Base-by-base conservation (phyloP, 2,797 vertebrate genomes). In the Syngnathus rostellatus region DNA sequence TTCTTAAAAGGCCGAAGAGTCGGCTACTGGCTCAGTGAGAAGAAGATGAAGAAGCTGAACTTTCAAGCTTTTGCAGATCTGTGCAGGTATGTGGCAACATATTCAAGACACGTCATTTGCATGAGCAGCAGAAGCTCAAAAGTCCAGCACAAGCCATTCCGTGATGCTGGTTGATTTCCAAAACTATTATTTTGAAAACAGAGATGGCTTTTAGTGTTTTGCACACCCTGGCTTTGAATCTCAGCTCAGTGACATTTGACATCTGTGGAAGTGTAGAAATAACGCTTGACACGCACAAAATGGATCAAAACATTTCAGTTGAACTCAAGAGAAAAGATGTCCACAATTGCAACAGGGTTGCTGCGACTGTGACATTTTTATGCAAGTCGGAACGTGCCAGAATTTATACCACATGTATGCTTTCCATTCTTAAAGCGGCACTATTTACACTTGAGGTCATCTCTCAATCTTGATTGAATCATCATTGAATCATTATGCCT, bases 11-110 rank as follows among this genome's bases (percentile, higher is more conserved):
- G 96, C 81, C 94, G 94, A 81, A 87, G 94, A 78, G 94, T 98
- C 71, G 96, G 95, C 73, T 98, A 97, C 88, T 98, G 96, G 96
- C 93, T 98, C 89, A 98, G 95, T 73, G 96, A 98, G 83, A 98
- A 98, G 91, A 98, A 98, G 84, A 94, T 95, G 89, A 97, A 96
- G 89, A 98, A 98, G 80, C 93, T 98, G 71, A 97, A 98, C 91
- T 98, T 98, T 65, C 92, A 96, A 90, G 95, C 94, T 81, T 98
- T 98, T 81, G 94, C 95, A 17, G 96, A 97, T 78, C 82, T 98
- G 88, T 98, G 96, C 94, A 96, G 95, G 96, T 97, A 84, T 83
- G 91, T 73, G 57, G 5, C 21, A 25, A 0, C 1, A 21, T 25
- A 3, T 46, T 23, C 31, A 68, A 8, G 19, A 8, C 16, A 43